Conservation (phyloP, 2,113 vertebrate genomes). For the Peucedramus taeniatus region DNA sequence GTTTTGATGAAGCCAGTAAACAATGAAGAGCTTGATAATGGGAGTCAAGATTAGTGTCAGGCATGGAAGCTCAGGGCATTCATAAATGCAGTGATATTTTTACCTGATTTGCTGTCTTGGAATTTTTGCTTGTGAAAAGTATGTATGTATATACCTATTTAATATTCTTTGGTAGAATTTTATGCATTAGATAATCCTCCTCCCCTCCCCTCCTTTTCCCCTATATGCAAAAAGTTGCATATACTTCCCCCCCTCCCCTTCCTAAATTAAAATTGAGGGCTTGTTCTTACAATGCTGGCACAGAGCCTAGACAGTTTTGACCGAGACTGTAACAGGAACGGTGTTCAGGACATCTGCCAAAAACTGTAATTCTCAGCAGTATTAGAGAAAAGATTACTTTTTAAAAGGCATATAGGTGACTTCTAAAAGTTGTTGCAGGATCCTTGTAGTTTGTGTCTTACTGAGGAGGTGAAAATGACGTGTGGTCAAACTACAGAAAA, state of each 20-base stretch:
- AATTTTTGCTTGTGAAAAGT: neutral
- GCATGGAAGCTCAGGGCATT: neutral
- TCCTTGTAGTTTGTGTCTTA: neutral
- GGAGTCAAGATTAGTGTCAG: neutral
- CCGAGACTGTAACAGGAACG: slow-evolving; percentile 22
- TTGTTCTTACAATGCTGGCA: slow-evolving; percentile 59
- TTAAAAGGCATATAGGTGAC: slow-evolving; percentile 11
- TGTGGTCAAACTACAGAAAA: neutral
- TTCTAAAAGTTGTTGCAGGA: neutral
- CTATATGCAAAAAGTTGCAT: slow-evolving; percentile 9
- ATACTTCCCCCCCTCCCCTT: neutral
- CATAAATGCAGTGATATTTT: neutral
- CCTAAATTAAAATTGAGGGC: slow-evolving; percentile 43
- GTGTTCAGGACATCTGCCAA: slow-evolving; percentile 51
- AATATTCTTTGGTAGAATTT: neutral
- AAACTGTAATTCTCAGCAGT: slow-evolving; percentile 38
- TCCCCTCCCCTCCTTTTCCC: too few relatives aligned
- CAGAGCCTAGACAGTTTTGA: slow-evolving; percentile 52
- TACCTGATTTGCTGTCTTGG: neutral
- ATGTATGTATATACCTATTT: neutral
- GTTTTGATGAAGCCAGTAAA: slow-evolving; percentile 26
- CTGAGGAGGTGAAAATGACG: neutral
- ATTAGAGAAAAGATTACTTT: slow-evolving; percentile 26
- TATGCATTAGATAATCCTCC: neutral
- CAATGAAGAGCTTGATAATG: neutral